Conservation (phyloP, 2,797 vertebrate genomes). For the Catharus ustulatus region DNA sequence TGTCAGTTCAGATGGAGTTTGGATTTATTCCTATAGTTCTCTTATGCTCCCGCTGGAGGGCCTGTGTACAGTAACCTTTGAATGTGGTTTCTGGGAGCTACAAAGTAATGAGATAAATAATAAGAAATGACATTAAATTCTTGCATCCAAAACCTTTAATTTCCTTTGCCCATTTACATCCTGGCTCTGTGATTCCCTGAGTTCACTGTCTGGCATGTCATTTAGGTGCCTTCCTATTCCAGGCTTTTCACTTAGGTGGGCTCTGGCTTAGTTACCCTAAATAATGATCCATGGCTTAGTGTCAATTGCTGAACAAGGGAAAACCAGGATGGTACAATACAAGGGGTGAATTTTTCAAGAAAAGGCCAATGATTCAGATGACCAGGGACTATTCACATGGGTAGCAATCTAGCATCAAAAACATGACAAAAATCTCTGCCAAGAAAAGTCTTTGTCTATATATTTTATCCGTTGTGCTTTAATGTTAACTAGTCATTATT, state of each 20-base stretch:
- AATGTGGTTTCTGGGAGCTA: background rate
- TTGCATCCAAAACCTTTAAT: background rate
- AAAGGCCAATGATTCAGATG: background rate
- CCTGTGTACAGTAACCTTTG: slow-evolving; percentile 13
- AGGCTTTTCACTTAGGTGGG: background rate
- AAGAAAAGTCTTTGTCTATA: slow-evolving; percentile 57
- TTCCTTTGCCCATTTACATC: background rate
- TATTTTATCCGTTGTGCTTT: slow-evolving; percentile 59
- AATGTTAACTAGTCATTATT: slow-evolving; percentile 60
- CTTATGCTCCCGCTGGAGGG: slow-evolving; percentile 48
- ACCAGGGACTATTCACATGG: background rate
- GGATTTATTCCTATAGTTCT: slow-evolving; percentile 54
- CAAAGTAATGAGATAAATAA: slow-evolving; percentile 27
- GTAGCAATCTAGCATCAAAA: slow-evolving; percentile 23
- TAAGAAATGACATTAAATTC: background rate
- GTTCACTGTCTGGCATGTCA: background rate
- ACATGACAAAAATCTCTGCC: slow-evolving; percentile 22
- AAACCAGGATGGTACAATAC: background rate
- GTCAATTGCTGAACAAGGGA: background rate
- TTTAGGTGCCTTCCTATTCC: background rate
- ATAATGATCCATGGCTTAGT: background rate
- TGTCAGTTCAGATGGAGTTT: slow-evolving; percentile 12
- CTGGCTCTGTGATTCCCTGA: background rate
- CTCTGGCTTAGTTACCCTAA: background rate
- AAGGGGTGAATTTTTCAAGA: background rate